Base-by-base conservation (phyloP, 2,113 vertebrate genomes). In the Amphiprion percula region DNA sequence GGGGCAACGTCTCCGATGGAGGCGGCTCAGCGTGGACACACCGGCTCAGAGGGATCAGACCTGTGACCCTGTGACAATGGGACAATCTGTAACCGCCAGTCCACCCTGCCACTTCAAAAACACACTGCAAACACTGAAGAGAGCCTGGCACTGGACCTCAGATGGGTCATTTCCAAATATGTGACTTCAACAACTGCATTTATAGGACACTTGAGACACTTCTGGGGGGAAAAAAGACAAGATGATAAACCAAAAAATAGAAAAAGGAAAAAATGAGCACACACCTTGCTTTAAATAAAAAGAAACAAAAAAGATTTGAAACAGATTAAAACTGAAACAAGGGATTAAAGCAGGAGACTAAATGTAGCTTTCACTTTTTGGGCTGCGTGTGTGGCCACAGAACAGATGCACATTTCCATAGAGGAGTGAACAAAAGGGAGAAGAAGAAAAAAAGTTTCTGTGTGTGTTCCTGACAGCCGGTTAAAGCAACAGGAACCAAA, bases 401-500 rank as follows among this genome's bases (percentile, higher is more conserved):
- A 86, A 83, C 80, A 82, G 85, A 89, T 86, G 83, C 66, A 1
- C 81, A 80, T 85, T 86, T 84, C 77, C 70, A 91, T 75, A 84
- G 80, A 77, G 33, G 59, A 83, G 41, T 21, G 81, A 79, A 89
- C 83, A 88, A 89, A 89, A 79, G 71, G n/a, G 60, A 70, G 17
- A 67, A 66, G 41, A 60, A 28, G 61, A 33, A 61, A 75, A 71
- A 77, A 67, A 2, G 60, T 64, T 23, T 55, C 50, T 53, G 5
- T 82, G 66, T 83, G 66, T 79, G 80, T 87, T 88, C 70, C 82
- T 67, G 54, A 86, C 78, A 78, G 84, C 41, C 33, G 24, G 69
- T 88, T 82, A 80, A 79, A 91, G 88, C 79, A 80, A 82, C 83
- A 85, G 80, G 62, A 74, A 49, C 68, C 83, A 33, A 74, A 79